Percentiles rank a stretch among this genome's conserved stretches.
Evolutionary conservation across 2,113 vertebrate species (phyloP).

Genomic region (Indicator maculatus): DNA sequence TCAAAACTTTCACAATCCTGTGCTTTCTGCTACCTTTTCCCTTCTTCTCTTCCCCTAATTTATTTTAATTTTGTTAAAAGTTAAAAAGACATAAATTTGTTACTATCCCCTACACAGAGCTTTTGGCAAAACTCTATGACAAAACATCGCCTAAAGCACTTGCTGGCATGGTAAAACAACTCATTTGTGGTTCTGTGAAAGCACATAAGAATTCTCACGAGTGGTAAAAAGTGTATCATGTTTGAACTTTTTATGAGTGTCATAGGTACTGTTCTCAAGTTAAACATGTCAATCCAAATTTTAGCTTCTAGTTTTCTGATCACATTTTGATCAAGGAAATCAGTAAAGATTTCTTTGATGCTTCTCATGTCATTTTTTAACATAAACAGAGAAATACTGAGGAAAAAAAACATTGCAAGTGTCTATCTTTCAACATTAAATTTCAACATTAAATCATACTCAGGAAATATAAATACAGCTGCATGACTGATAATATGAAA

Average conservation of each 20-base stretch:
- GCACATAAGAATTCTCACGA: background rate
- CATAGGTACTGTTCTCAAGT: background rate
- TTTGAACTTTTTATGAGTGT: background rate
- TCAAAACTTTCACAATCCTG: background rate
- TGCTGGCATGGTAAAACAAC: background rate
- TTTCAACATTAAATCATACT: background rate
- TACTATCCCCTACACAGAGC: background rate
- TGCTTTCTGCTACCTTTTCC: background rate
- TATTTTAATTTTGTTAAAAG: background rate
- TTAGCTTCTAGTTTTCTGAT: background rate
- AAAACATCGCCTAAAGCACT: constrained; percentile 11
- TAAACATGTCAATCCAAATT: background rate
- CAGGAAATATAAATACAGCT: background rate
- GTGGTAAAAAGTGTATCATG: background rate
- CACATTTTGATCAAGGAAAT: background rate
- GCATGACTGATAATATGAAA: background rate
- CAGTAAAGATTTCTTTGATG: background rate
- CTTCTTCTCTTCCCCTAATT: background rate
- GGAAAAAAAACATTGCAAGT: background rate
- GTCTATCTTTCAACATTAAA: background rate
- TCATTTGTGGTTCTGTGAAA: background rate
- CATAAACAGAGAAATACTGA: background rate
- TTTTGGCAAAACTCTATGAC: background rate
- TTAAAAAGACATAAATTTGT: background rate
- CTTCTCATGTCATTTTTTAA: background rate